Conservation (phyloP, 2,888 invertebrate genomes). For the Nephrocerus scutellatus region DNA sequence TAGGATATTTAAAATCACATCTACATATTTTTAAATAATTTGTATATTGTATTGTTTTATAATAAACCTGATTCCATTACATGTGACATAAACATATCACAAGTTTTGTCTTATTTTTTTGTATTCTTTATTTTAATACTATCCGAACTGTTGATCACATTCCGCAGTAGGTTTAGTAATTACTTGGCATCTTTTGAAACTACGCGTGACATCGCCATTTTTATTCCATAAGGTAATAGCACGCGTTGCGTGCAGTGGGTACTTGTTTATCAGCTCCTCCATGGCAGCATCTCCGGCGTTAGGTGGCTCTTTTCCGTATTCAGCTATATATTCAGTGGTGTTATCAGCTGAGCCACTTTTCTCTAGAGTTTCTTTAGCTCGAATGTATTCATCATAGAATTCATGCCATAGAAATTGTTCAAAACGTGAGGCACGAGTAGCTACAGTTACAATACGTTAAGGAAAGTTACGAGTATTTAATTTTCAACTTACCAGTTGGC, state of each 20-base stretch:
- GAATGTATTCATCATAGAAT: constrained; percentile 39
- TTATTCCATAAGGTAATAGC: constrained; percentile 41
- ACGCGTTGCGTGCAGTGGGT: constrained; percentile 38
- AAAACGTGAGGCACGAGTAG: constrained; percentile 33
- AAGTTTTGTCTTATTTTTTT: no score
- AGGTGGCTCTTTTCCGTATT: constrained; percentile 33
- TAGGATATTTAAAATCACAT: no score
- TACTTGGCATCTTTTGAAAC: constrained; percentile 31
- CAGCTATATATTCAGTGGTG: constrained; percentile 38
- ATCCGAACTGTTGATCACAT: constrained; percentile 39
- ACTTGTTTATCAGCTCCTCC: constrained; percentile 31
- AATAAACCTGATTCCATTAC: no score
- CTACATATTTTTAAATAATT: no score
- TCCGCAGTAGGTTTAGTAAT: constrained; percentile 33
- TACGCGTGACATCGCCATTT: constrained; percentile 34
- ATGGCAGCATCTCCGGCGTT: constrained; percentile 27
- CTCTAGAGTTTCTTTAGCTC: constrained; percentile 27
- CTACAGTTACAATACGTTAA: constrained; percentile 22
- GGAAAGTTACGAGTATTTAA: no score
- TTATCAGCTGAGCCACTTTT: constrained; percentile 12
- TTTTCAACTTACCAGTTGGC: constrained; percentile 25
- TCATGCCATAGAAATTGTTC: constrained; percentile 43
- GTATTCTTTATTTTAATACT: no score
- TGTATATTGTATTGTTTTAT: no score
- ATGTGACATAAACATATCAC: no score